These are phyloP conservation scores for Hypomesus transpacificus DNA, from an alignment of 2,113 vertebrate species.

Conservation along the genomic window DNA sequence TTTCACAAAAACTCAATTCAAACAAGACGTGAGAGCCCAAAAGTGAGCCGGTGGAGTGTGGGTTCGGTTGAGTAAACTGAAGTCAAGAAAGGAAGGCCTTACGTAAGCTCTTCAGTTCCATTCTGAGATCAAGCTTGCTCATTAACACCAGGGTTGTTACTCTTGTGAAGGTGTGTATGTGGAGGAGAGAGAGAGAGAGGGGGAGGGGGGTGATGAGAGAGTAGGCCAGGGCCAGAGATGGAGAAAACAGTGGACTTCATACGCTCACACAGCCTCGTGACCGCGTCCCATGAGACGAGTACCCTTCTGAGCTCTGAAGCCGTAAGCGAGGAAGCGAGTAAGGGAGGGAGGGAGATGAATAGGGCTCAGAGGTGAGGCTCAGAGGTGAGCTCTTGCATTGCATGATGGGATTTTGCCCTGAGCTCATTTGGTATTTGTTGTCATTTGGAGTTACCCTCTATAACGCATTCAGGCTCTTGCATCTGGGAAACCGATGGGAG, in stretches of 20 bases:
- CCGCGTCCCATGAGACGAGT: background rate
- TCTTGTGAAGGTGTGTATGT: conserved; percentile 1
- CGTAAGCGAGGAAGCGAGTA: background rate
- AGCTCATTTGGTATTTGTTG: conserved; percentile 8
- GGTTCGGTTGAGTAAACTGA: too few relatives aligned
- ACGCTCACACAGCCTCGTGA: too few relatives aligned
- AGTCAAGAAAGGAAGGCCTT: conserved; percentile 1
- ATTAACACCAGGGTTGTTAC: conserved; percentile 40
- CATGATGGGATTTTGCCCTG: conserved; percentile 18
- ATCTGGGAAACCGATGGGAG: conserved; percentile 26
- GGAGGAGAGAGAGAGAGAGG: conserved; percentile 1
- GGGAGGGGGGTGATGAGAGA: background rate
- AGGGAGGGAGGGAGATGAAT: conserved; percentile 3
- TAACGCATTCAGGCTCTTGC: conserved; percentile 13
- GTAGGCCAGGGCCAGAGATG: background rate
- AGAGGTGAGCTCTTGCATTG: background rate
- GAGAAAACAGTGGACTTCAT: background rate
- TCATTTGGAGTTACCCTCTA: conserved; percentile 3
- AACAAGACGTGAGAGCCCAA: too few relatives aligned
- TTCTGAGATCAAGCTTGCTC: conserved; percentile 29
- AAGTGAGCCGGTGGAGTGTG: too few relatives aligned
- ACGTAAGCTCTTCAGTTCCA: conserved; percentile 24
- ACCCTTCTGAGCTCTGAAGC: background rate
- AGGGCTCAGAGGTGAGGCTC: background rate
- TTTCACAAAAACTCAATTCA: too few relatives aligned